Evolutionary conservation across 1,140 invertebrate species (phyloP), one percentile per base, ranked within the genome.

Genomic region (Pseudomyrmex sp.): DNA sequence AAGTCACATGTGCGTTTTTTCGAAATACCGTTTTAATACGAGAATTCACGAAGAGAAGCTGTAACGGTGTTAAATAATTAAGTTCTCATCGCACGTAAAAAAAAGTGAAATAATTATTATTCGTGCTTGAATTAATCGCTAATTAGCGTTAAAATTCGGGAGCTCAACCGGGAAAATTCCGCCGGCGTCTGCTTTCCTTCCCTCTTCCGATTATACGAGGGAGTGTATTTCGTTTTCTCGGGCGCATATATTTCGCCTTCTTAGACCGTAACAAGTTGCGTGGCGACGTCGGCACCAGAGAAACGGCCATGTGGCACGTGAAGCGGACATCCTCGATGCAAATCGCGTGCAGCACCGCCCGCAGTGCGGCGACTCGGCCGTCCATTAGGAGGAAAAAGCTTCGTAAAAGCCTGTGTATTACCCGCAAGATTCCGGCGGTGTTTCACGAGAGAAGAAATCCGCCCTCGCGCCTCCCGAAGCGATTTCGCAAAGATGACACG

Each of bases 281-380:
- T 58, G 61, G 74, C 35, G 48, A 70, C 46, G 48, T 48, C 44
- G 18, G 58, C 54, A 82, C 15, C 70, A 26, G 65, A 61, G 84
- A 83, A 85, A 85, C 66, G 68, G 72, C 84, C 23, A 70, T 58
- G 80, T 76, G 65, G 72, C 84, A 85, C 79, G 84, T 83, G 80
- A 85, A 72, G 48, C 84, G 72, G 48, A 66, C 58, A 85, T 85
- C 80, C 52, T 52, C 72, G 66, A 85, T 85, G 80, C 80, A 85
- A 85, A 83, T 85, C 72, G 80, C 79, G 52, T 85, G 70, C 70
- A n/a, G 54, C 56, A 26, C 79, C 65, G 61, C 58, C 65, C 65
- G 66, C 66, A 59, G n/a, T 48, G 65, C 15, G 46, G 20, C 46
- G 44, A 62, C 44, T 56, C 50, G 52, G 12, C 20, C 72, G 70